These are phyloP conservation scores for Pollenia labialis DNA, from an alignment of 2,888 invertebrate species.

Conservation along the genomic window DNA sequence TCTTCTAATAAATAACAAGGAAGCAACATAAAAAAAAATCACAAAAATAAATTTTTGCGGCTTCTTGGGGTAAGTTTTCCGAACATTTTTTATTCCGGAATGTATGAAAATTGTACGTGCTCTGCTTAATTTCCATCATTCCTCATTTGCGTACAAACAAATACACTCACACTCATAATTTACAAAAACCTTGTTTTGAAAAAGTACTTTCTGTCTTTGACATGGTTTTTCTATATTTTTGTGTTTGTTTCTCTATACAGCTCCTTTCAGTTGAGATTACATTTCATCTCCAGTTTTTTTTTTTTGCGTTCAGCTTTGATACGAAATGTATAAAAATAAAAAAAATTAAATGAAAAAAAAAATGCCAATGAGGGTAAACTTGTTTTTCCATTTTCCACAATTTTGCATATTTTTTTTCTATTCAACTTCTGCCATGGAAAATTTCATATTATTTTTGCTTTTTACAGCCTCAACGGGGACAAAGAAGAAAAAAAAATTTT, in stretches of 20 bases:
- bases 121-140: conserved; percentile 47
- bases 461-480: conserved; percentile 46
- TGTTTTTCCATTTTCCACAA: conserved; percentile 41
- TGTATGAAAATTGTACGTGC: conserved; percentile 51
- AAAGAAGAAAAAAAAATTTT: neutral
- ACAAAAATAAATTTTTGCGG: conserved; percentile 67
- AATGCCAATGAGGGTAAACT: conserved; percentile 56
- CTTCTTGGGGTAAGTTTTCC: conserved; percentile 64
- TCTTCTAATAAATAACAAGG: conserved; percentile 34
- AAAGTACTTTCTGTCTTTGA: conserved; percentile 49
- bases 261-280: conserved; percentile 37
- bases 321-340: neutral
- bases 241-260: neutral
- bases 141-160: conserved; percentile 39
- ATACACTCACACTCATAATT: neutral
- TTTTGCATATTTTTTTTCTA: conserved; percentile 61
- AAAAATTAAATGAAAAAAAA: conserved; percentile 13
- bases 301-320: conserved; percentile 36
- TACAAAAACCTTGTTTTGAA: neutral
- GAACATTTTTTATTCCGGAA: conserved; percentile 29
- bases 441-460: conserved; percentile 47
- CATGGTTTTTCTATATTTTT: conserved; percentile 48
- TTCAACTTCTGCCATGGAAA: conserved; percentile 29
- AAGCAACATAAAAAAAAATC: conserved; percentile 34
- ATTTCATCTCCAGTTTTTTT: conserved; percentile 43